phyloP scores from a whole-genome alignment of 2,888 invertebrate genomes.

The Cenopis cana region DNA sequence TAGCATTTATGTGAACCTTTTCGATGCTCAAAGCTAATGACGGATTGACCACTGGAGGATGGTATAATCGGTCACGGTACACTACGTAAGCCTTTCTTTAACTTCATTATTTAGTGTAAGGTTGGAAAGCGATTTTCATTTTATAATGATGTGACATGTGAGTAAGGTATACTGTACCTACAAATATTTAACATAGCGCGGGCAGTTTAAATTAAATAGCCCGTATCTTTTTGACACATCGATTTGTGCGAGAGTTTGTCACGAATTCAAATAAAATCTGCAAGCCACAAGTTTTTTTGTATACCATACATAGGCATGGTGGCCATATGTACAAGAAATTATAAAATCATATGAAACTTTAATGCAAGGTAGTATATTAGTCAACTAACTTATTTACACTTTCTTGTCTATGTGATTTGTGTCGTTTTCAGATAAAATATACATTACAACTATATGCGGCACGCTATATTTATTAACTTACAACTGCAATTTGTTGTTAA shows the following conservation, averaged over 20 bases:
- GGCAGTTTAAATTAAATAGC: neutral
- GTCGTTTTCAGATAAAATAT: neutral
- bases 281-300: too few species aligned
- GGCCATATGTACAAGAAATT: too few species aligned
- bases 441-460: too few species aligned
- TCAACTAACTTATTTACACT: neutral
- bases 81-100: neutral
- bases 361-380: too few species aligned
- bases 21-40: neutral
- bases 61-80: neutral
- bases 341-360: too few species aligned
- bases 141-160: neutral
- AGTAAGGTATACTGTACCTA: neutral
- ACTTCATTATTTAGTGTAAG: conserved; percentile 2
- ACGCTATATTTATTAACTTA: too few species aligned
- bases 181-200: neutral
- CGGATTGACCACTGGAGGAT: neutral
- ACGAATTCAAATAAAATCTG: too few species aligned
- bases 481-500: too few species aligned
- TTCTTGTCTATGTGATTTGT: neutral
- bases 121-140: neutral
- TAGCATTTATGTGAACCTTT: neutral
- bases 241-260: neutral
- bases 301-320: too few species aligned
- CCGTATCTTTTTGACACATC: neutral